Evolutionary conservation across 2,797 vertebrate species (phyloP), one percentile per base, ranked within the genome.

Genomic region (Lutjanus argentimaculatus): DNA sequence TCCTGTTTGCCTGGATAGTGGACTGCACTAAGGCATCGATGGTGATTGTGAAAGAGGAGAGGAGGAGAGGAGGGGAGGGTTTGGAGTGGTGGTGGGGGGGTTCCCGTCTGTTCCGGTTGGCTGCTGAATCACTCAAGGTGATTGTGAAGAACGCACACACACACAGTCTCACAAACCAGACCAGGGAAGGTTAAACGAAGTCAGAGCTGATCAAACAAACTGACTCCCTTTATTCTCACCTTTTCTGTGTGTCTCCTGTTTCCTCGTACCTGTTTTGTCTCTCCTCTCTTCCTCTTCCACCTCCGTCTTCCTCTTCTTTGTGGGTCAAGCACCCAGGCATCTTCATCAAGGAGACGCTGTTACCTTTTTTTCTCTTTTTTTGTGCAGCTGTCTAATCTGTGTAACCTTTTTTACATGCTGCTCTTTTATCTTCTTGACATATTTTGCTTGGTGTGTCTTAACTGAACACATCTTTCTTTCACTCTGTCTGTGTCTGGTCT

Each of bases 91-190:
- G 75, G 9, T n/a, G 17, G 22, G n/a, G 63, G 83, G 82, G 57
- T 16, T 79, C 66, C 89, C 90, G 92, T 95, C 95, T 89, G 69
- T 92, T 95, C 83, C 80, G 68, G 88, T 94, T 93, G 91, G 90
- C 84, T 84, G 88, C 86, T 88, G 89, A 94, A 94, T 95, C 94
- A 95, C 91, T 95, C 93, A 95, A 93, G 93, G 85, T 88, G 87
- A 88, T 89, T 89, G 86, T 80, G 71, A 83, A 79, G 79, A 89
- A 66, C 40, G 72, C 69, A 21, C 66, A 65, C 77, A 67, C 78
- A 77, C 77, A 72, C 52, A 63, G 68, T 72, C 84, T 79, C 46
- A 22, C 70, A 25, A 42, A n/a, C 73, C 72, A 80, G 85, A 88
- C 72, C 48, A 69, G 69, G 73, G 80, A 88, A 90, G 91, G 91